phyloP scores from a whole-genome alignment of 2,888 invertebrate genomes.

The Aethes cnicana region DNA sequence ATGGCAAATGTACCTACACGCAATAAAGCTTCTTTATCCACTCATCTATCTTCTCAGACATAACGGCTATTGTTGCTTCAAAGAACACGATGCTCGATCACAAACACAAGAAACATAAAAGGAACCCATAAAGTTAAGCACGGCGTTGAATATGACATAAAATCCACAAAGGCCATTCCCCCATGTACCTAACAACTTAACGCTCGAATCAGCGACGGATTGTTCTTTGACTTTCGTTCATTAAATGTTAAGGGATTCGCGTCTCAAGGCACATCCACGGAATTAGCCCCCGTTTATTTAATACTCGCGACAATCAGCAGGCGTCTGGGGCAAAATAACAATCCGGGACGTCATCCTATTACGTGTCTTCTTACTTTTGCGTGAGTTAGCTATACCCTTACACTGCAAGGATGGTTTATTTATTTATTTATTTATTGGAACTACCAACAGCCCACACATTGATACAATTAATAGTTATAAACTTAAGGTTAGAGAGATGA shows the following conservation, averaged over 20 bases:
- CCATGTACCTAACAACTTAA: slow-evolving; percentile 36
- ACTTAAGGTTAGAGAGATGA: no score
- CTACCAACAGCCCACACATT: no score
- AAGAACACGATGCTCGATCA: neutral
- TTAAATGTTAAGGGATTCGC: slow-evolving; percentile 54
- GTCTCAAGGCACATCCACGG: slow-evolving; percentile 50
- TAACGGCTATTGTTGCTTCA: neutral
- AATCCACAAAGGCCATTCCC: slow-evolving; percentile 24
- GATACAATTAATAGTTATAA: no score
- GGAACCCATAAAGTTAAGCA: slow-evolving; percentile 20
- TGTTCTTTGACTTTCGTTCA: slow-evolving; percentile 52
- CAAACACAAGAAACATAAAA: slow-evolving; percentile 12
- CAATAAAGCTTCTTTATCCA: no score
- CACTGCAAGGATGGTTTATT: slow-evolving; percentile 29
- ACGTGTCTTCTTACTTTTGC: slow-evolving; percentile 50
- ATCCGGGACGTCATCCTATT: slow-evolving; percentile 58
- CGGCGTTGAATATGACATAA: slow-evolving; percentile 28
- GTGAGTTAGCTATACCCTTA: slow-evolving; percentile 35
- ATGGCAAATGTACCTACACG: no score
- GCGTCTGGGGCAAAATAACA: slow-evolving; percentile 52
- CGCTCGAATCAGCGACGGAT: slow-evolving; percentile 48
- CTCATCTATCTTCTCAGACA: no score
- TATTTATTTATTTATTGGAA: no score
- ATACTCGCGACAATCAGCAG: slow-evolving; percentile 63
- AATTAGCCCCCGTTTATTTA: slow-evolving; percentile 70